Conservation (phyloP, 2,113 vertebrate species). For the Sturnus vulgaris region DNA sequence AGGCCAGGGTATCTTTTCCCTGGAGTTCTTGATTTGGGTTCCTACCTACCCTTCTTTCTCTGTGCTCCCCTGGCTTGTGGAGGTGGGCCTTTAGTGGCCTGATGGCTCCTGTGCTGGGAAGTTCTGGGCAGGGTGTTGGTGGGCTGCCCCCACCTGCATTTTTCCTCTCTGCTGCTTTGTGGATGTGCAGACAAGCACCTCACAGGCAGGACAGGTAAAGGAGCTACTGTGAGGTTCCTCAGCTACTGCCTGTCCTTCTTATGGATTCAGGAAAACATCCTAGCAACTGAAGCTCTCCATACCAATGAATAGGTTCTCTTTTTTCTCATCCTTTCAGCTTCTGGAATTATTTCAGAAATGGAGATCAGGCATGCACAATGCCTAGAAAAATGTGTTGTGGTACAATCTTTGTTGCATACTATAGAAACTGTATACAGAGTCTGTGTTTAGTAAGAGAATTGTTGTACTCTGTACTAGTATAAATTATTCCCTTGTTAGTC, state of each 20-base stretch:
- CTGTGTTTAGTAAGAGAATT: background rate
- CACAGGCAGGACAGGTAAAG: background rate
- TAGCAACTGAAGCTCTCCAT: background rate
- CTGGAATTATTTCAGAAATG: background rate
- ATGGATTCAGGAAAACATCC: background rate
- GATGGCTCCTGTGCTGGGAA: background rate
- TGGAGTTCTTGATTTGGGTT: background rate
- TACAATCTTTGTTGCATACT: background rate
- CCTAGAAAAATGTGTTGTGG: background rate
- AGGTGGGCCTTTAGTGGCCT: background rate
- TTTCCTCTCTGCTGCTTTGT: background rate
- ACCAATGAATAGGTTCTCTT: background rate
- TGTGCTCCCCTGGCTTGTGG: background rate
- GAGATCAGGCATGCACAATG: background rate
- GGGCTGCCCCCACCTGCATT: background rate
- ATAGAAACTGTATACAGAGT: background rate
- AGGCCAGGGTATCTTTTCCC: background rate
- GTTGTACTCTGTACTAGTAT: background rate
- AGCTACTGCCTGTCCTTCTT: background rate
- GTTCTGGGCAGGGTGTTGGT: background rate
- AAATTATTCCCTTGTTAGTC: background rate
- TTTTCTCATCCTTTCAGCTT: background rate
- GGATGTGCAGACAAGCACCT: background rate
- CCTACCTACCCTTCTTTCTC: background rate
- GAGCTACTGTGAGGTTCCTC: background rate